Evolutionary conservation across 1,140 invertebrate genomes (phyloP), one percentile per base, ranked within the genome.

Genomic region (Cherax destructor): DNA sequence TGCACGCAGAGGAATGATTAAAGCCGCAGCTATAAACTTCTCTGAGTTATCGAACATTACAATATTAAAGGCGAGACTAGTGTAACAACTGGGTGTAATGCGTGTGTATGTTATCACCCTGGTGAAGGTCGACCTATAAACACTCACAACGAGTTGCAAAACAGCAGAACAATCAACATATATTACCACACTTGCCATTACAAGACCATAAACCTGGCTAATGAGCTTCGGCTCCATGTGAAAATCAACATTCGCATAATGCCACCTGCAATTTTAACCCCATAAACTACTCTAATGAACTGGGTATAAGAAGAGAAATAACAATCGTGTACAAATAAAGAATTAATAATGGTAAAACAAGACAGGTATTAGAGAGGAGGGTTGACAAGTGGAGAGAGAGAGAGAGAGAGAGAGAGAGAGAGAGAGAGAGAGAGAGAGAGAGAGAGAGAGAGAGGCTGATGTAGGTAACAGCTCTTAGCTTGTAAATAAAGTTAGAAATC

Each of bases 241-340:
- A 69, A 65, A 83, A 69, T 69, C 81, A 83, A 69, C 81, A 83
- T 21, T 11, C 24, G 47, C 59, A 83, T 49, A 69, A 83, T 18
- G 52, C 59, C 61, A 69, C 81, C 30, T 83, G 52, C 61, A 83
- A 83, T 83, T 83, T 69, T 47, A 30, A 10, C 16, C 3, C 24
- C 13, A 83, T 83, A 69, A 83, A 83, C 11, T 65, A n/a, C 2
- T 3, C 30, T 83, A 83, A 83, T 69, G 81, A 83, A 47, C 81
- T 69, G 11, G 47, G 13, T 69, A 83, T 83, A 83, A 83, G 30
- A 16, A 41, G 30, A 11, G 30, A 13, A 69, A 69, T 49, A 65
- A 83, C 59, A 83, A 65, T 47, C 69, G 30, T 24, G 5, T 6
- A 1, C 69, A 74, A 30, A 74, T 74, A 74, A 74, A 65, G 21